A percentile compares a stretch with the other conserved stretches of the same genome.
Conservation (phyloP, 2,888 invertebrate genomes). For the Rhagium mordax region DNA sequence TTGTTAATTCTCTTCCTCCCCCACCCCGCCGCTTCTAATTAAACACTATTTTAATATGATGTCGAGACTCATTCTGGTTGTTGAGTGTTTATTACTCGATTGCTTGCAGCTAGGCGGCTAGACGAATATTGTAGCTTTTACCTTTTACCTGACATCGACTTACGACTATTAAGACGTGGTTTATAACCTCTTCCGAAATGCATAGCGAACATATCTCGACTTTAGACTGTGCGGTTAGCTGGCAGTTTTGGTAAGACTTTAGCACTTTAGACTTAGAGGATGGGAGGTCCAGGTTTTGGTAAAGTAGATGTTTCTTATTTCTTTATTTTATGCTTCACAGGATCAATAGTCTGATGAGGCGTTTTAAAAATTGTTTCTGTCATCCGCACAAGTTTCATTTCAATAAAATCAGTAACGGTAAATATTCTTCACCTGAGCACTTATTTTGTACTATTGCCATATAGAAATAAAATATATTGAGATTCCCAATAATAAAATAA, state of each 20-base stretch:
- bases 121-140: conserved; percentile 9
- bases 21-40: conserved; percentile 43
- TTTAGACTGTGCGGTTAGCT: not conserved
- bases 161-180: conserved; percentile 7
- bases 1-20: conserved; percentile 38
- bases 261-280: too few species aligned
- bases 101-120: conserved; percentile 3
- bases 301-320: too few species aligned
- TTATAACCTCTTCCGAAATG: not conserved
- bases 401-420: too few species aligned
- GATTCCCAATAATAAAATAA: too few species aligned
- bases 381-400: too few species aligned
- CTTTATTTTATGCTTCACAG: too few species aligned
- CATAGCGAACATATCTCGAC: not conserved
- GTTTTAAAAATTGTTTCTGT: too few species aligned
- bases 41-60: conserved; percentile 47
- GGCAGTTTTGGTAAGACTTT: not conserved
- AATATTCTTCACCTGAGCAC: too few species aligned
- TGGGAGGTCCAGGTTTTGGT: not conserved
- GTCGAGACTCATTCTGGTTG: conserved; percentile 40
- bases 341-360: too few species aligned
- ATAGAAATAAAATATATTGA: too few species aligned
- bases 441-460: too few species aligned
- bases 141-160: conserved; percentile 9
- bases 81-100: conserved; percentile 39